Evolutionary conservation across 2,113 vertebrate species (phyloP).

Genomic region (Boulengeromyrus knoepffleri): DNA sequence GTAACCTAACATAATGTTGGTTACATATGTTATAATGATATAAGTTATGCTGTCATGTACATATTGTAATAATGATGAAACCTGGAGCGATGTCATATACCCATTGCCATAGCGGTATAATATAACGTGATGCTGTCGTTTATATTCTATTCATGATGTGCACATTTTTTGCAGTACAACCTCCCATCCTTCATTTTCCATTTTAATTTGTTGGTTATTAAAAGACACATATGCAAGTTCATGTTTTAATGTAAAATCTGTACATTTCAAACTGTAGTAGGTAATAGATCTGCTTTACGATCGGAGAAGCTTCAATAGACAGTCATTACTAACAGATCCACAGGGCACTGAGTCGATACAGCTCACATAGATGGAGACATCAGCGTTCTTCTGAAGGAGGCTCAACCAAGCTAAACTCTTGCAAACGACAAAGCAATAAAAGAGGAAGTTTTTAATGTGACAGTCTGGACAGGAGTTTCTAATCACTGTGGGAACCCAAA

Average conservation of each 20-base stretch:
- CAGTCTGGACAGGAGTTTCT: not conserved
- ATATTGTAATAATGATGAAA: not conserved
- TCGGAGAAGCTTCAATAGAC: not conserved
- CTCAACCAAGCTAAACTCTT: not conserved
- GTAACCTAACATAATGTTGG: not conserved
- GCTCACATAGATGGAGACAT: not conserved
- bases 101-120: not conserved
- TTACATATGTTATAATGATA: not conserved
- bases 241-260: not conserved
- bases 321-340: not conserved
- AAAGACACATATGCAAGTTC: not conserved
- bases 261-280: not conserved
- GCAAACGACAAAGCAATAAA: not conserved
- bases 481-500: not conserved
- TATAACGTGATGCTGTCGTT: not conserved
- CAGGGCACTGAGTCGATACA: not conserved
- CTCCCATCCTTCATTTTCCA: not conserved
- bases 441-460: not conserved
- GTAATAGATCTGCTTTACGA: not conserved
- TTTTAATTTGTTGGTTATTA: not conserved
- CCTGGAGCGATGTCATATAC: not conserved
- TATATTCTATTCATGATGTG: not conserved
- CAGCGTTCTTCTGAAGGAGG: not conserved
- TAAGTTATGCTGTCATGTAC: not conserved
- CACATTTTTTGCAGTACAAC: not conserved